Evolutionary conservation across 2,113 vertebrate species (phyloP), one percentile per base, ranked within the genome.

Genomic region (Corythoichthys intestinalis): DNA sequence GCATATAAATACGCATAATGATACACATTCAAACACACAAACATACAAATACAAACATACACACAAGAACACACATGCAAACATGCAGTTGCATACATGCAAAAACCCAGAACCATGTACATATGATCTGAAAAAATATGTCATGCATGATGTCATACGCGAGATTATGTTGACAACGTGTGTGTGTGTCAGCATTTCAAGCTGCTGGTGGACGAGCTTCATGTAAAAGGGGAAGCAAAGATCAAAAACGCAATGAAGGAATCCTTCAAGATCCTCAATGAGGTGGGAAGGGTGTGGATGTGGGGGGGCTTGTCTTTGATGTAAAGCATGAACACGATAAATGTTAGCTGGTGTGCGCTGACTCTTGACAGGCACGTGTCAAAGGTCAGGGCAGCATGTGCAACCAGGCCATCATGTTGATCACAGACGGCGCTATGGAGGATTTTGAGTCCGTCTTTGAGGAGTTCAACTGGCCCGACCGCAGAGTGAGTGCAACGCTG

Each of bases 341-440:
- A 20, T 4, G 53, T 4, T 6, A 14, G n/a, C 14, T 7, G 38
- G 69, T 66, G n/a, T 66, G 72, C 52, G 63, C 53, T 59, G 50
- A 44, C 50, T 61, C 54, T 48, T 65, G 59, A 34, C 72, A 92
- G 92, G 90, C 80, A 2, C 82, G 89, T 65, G 67, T 65, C 1
- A 94, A 91, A 0, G 91, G 93, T 47, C 94, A 92, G 87, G 97
- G 97, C 74, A 96, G 96, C 69, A 90, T 98, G 85, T 99, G 97
- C 81, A 99, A 96, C 87, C 97, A 99, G 82, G 97, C 95, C 72
- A 96, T 99, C 92, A 99, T 99, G 97, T 91, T 99, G 83, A 96
- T 99, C 92, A 95, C 95, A 0, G 97, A 98, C 0, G 96, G 97
- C 46, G 97, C 96, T 0, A 95, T 98, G 92, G 96, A 98, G 82